Evolutionary conservation across 2,888 invertebrate genomes (phyloP), one percentile per base, ranked within the genome.

Genomic region (Halocaridina rubra): DNA sequence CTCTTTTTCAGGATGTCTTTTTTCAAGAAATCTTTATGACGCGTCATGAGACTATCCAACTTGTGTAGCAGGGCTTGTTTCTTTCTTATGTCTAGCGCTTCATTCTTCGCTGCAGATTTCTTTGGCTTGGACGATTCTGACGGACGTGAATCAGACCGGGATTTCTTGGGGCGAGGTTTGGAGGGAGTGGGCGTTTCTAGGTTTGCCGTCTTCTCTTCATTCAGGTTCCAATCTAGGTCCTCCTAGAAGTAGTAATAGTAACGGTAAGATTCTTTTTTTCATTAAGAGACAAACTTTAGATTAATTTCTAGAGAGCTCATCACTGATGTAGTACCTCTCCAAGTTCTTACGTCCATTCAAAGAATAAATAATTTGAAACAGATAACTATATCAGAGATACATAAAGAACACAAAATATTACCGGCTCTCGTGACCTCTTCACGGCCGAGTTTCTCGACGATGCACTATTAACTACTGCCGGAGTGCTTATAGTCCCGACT

Each of bases 1-100:
- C 98, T 93, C 90, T 98, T 98, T 90, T 97, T 95, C 87, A 97
- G 93, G 88, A 98, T 98, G 90, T 97, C 97, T 90, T 96, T 97
- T 91, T 97, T 97, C 72, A 98, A 93, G 89, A 95, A 92, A 91
- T 98, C 98, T 90, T 97, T 98, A 90, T 98, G 97, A 89, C 96
- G 94, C 91, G 95, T 95, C 27, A 97, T 93, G 57, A 95, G 92
- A 90, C 95, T 94, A 90, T 95, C 94, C 88, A 95, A 93, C 89
- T 93, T 92, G 53, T 92, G 92, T 85, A 92, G 92, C 22, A 92
- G 91, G 79, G 93, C 92, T 77, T 92, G 92, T 88, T 92, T 92
- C 89, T 92, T 92, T 89, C 92, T 91, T 88, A 93, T 93, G 88
- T 93, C 93, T 88, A 69, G 2, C 5, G 76, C 61, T 32, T 81